Evolutionary conservation across 1,140 invertebrate species (phyloP).

Genomic region (Sinella curviseta): DNA sequence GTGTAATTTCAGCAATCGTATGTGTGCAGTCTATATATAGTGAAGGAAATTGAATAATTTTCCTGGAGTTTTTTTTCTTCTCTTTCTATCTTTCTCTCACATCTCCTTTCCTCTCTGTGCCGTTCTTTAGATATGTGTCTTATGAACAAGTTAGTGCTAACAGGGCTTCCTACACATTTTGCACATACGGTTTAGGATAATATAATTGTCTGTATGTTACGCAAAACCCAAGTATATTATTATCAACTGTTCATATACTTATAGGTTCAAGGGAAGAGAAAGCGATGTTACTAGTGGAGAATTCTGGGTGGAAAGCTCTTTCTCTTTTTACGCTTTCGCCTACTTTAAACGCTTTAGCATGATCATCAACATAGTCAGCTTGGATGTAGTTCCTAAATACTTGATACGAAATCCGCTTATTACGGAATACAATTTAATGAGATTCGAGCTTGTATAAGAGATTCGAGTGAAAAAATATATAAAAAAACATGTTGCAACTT

Average conservation of each 20-base stretch:
- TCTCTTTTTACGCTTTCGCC: neutral
- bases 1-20: too few species aligned
- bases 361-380: neutral
- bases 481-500: too few species aligned
- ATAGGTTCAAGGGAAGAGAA: too few species aligned
- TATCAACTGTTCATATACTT: too few species aligned
- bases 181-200: too few species aligned
- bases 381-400: neutral
- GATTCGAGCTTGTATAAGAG: neutral
- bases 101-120: neutral
- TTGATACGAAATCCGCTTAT: neutral
- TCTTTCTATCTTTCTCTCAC: neutral
- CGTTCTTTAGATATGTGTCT: too few species aligned
- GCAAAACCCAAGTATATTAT: too few species aligned
- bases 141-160: too few species aligned
- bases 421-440: neutral
- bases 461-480: too few species aligned
- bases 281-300: neutral
- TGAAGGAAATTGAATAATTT: neutral
- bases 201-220: neutral
- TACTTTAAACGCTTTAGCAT: neutral
- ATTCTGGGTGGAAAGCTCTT: neutral
- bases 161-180: too few species aligned
- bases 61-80: neutral
- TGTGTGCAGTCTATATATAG: neutral